Evolutionary conservation across 2,888 invertebrate species (phyloP).

Genomic region (Dicyrtoma fusca): DNA sequence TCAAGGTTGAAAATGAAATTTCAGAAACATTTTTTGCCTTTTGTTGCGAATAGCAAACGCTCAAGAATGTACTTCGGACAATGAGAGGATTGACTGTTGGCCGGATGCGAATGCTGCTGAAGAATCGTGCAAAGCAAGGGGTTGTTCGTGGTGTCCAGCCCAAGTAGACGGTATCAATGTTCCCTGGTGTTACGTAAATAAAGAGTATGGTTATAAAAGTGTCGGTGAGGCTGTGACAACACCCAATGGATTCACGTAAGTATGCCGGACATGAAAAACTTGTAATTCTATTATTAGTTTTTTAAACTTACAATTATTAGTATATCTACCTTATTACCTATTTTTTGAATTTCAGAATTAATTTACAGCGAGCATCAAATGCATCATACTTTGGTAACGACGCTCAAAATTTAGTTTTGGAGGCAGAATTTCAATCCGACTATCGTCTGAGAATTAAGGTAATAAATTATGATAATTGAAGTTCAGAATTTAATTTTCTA

Average conservation of each 20-base stretch:
- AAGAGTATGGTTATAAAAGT: constrained; percentile 33
- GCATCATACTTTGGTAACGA: constrained; percentile 46
- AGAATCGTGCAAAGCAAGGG: constrained; percentile 66
- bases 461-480: not conserved
- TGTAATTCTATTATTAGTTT: not conserved
- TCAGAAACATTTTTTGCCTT: too few relatives aligned
- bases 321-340: not conserved
- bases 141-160: constrained; percentile 69
- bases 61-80: constrained; percentile 39
- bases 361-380: constrained; percentile 40
- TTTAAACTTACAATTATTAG: not conserved
- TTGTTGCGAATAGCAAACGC: too few relatives aligned
- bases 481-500: too few relatives aligned
- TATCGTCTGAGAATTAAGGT: constrained; percentile 53
- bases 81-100: constrained; percentile 70
- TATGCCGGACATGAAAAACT: constrained; percentile 13
- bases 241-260: constrained; percentile 34
- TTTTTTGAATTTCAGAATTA: constrained; percentile 37
- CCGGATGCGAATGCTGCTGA: constrained; percentile 66
- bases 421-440: constrained; percentile 50
- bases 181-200: constrained; percentile 48
- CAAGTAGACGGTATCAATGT: constrained; percentile 39
- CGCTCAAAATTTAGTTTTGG: constrained; percentile 38
- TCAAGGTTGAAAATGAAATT: too few relatives aligned
- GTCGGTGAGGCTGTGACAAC: constrained; percentile 1